Base-by-base conservation (phyloP, 1,140 invertebrate species). In the Ostrea denselamellosa region DNA sequence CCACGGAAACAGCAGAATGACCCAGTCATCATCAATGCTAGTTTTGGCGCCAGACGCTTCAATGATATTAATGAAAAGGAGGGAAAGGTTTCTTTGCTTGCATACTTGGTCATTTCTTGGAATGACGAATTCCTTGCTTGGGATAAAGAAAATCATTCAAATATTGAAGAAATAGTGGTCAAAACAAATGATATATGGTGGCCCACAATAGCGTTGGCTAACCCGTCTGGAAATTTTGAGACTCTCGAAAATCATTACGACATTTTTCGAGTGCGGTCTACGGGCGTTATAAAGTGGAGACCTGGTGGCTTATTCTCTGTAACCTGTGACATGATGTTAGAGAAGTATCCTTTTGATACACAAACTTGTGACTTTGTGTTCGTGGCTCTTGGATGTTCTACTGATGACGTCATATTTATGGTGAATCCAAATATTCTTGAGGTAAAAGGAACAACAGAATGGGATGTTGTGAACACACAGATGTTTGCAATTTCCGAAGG, bases 101-200 rank as follows among this genome's bases (percentile, higher is more conserved):
- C 9, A 62, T 62, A 62, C n/a, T 62, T 62, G 14, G n/a, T 17
- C 7, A 19, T 62, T n/a, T 7, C 17, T 14, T 62, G 58, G 58
- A 62, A 19, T n/a, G 58, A 62, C n/a, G 58, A 62, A n/a, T 62
- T 62, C 12, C 58, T 62, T 19, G 58, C 14, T 0, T 62, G 58
- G 58, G 58, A 62, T 14, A 62, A 62, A n/a, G 58, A 62, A 7
- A 62, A 62, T 19, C 58, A 62, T 14, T n/a, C 14, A 62, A 62
- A 62, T 12, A 62, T 62, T 8, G n/a, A n/a, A 19, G 58, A 62
- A 9, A 62, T 62, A 17, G 58, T 62, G 58, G 9, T 62, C 0
- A 62, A 62, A 62, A 62, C 58, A n/a, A n/a, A 62, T 62, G 58
- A 62, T 17, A 62, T 62, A 62, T 62, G 58, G 58, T 62, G 58